Evolutionary conservation across 2,113 vertebrate species (phyloP).

Genomic region (Aphyosemion australe): DNA sequence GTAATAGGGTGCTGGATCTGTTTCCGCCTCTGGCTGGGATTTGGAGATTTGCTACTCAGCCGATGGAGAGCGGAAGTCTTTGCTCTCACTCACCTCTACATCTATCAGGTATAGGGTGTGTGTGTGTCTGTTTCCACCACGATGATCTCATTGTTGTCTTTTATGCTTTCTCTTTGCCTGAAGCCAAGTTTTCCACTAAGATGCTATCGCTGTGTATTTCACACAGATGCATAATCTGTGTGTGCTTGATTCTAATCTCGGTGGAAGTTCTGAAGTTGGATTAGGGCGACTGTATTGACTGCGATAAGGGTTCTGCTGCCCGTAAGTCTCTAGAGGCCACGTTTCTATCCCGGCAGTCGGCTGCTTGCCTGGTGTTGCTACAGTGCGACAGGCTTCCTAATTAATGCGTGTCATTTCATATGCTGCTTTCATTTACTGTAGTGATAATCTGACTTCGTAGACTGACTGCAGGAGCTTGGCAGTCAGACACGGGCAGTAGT

Average conservation of each 20-base stretch:
- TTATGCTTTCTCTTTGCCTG: conserved; percentile 58
- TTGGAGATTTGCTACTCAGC: conserved; percentile 69
- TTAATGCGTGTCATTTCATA: background rate
- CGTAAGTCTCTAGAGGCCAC: background rate
- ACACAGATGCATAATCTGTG: conserved; percentile 50
- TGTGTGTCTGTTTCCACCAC: conserved; percentile 38
- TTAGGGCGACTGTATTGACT: conserved; percentile 38
- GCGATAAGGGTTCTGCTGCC: conserved; percentile 18
- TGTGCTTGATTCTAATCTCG: conserved; percentile 57
- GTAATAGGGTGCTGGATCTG: conserved; percentile 55
- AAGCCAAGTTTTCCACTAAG: conserved; percentile 61
- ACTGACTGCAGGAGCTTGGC: conserved; percentile 6
- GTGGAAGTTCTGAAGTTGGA: conserved; percentile 56
- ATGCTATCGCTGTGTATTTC: conserved; percentile 64
- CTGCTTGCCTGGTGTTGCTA: background rate
- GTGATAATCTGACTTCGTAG: conserved; percentile 9
- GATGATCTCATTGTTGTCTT: conserved; percentile 67
- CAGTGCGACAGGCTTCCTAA: background rate
- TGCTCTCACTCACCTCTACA: conserved; percentile 52
- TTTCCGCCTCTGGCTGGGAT: conserved; percentile 62
- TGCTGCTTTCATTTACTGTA: background rate
- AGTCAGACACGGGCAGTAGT: background rate
- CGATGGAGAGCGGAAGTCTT: conserved; percentile 48
- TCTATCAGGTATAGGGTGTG: conserved; percentile 19
- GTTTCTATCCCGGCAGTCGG: background rate